These are phyloP conservation scores for Pangasius larnaudii DNA, from an alignment of 2,797 vertebrate genomes.

Conservation along the genomic window DNA sequence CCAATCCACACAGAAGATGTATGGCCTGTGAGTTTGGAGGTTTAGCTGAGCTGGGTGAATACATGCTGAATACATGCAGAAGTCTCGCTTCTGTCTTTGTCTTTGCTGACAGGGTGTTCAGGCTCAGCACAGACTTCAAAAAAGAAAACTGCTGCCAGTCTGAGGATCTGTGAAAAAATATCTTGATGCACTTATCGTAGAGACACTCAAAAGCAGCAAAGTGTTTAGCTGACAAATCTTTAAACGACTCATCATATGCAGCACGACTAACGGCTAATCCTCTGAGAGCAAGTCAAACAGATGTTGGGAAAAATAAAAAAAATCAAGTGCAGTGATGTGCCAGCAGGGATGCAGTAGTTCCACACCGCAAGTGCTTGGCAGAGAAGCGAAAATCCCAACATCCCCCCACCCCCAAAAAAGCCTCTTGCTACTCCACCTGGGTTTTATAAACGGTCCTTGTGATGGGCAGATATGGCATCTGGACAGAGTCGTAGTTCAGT, in stretches of 20 bases:
- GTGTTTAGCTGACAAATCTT: conserved; percentile 24
- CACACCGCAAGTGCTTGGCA: neutral
- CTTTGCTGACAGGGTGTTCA: neutral
- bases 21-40: neutral
- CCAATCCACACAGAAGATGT: neutral
- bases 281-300: neutral
- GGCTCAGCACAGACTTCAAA: neutral
- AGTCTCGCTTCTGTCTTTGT: neutral
- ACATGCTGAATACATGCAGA: conserved; percentile 13
- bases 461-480: neutral
- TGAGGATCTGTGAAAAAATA: neutral
- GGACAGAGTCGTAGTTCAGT: neutral
- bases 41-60: neutral
- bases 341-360: neutral
- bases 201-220: conserved; percentile 10
- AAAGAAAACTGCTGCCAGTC: neutral
- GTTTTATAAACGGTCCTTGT: neutral
- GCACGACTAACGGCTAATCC: conserved; percentile 7
- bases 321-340: neutral
- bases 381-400: too few relatives aligned
- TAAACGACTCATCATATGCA: conserved; percentile 16
- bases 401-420: neutral
- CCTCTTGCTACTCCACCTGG: neutral
- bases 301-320: neutral
- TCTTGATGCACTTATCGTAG: neutral